Percentiles rank a stretch among this genome's conserved stretches.
phyloP scores from a whole-genome alignment of 2,113 vertebrate species.

The Oncorhynchus tshawytscha region DNA sequence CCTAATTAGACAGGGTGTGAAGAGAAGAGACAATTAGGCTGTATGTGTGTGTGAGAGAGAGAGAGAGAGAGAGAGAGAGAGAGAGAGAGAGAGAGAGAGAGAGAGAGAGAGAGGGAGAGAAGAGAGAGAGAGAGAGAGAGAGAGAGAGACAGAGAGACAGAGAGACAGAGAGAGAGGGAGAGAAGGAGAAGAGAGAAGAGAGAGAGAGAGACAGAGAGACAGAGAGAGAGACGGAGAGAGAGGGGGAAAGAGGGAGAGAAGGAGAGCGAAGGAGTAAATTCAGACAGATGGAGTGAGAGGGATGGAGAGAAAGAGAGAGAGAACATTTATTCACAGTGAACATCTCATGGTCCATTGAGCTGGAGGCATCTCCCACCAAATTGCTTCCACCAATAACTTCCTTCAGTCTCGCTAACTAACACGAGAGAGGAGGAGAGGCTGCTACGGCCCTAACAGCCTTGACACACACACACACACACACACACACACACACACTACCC shows the following conservation, averaged over 20 bases:
- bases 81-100: background rate
- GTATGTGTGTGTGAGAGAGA: background rate
- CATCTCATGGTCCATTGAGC: conserved; percentile 61
- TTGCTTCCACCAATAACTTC: conserved; percentile 58
- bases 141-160: background rate
- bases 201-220: background rate
- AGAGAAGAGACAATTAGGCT: background rate
- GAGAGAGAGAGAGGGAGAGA: background rate
- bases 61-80: background rate
- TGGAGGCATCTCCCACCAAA: conserved; percentile 57
- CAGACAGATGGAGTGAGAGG: background rate
- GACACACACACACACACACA: background rate
- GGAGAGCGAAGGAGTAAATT: background rate
- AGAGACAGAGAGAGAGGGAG: background rate
- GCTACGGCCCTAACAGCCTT: background rate
- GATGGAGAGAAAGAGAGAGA: conserved; percentile 53
- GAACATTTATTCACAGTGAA: conserved; percentile 54
- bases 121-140: background rate
- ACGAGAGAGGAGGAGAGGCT: conserved; percentile 7
- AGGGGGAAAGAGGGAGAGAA: background rate
- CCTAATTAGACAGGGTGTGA: background rate
- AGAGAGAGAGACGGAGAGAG: conserved; percentile 4
- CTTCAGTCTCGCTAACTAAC: conserved; percentile 43
- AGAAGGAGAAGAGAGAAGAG: background rate
- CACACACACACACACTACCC: too few relatives aligned